These are phyloP conservation scores for Psococerastis gibbosa DNA, from an alignment of 2,888 invertebrate species.

Conservation along the genomic window DNA sequence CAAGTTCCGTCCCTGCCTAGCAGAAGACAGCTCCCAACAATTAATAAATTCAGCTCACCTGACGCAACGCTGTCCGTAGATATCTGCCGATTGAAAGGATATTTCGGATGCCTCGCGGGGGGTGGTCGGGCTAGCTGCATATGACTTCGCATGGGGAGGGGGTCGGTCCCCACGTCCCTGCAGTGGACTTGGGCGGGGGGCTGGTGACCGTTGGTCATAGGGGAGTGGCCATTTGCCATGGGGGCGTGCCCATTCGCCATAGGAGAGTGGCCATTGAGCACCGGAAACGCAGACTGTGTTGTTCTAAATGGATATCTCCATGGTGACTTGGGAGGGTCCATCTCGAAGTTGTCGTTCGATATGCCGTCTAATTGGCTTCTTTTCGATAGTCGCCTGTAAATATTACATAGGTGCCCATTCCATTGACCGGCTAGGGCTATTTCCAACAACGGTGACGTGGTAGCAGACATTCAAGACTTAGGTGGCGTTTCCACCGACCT, in stretches of 20 bases:
- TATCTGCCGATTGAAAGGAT: constrained; percentile 5
- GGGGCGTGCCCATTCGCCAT: background rate
- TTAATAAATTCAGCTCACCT: background rate
- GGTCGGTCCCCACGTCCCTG: background rate
- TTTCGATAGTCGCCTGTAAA: constrained; percentile 37
- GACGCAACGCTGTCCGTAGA: constrained; percentile 5
- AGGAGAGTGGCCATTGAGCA: background rate
- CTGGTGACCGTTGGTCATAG: background rate
- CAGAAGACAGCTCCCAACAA: no score
- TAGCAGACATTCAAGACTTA: no score
- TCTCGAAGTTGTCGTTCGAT: constrained; percentile 51
- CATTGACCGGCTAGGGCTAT: no score
- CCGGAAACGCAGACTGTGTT: constrained; percentile 5
- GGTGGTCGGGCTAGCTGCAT: constrained; percentile 5
- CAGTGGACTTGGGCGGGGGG: background rate
- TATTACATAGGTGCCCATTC: no score
- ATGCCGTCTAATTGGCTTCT: constrained; percentile 30
- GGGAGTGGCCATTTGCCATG: background rate
- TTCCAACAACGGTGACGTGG: no score
- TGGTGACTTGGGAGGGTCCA: constrained; percentile 43
- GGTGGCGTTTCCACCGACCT: no score
- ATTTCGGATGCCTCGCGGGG: background rate
- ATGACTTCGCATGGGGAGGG: constrained; percentile 1
- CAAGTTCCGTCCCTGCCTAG: no score
- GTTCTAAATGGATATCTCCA: constrained; percentile 45